phyloP scores from a whole-genome alignment of 2,113 vertebrate genomes.

The Amphiprion ocellaris region DNA sequence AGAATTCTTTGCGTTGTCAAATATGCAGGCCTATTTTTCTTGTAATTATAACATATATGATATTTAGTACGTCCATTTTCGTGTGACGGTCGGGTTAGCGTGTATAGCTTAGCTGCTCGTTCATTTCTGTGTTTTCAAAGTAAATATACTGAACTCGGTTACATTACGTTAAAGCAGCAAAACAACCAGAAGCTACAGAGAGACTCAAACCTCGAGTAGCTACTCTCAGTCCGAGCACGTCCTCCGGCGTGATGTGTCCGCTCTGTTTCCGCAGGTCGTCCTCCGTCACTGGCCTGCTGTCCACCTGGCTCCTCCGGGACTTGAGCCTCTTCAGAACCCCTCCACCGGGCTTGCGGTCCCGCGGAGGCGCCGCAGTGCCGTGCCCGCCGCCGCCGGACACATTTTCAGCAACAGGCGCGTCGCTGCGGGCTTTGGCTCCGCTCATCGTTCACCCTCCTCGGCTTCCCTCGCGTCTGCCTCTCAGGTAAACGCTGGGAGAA shows the following conservation, averaged over 20 bases:
- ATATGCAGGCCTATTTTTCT: neutral
- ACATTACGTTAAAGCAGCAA: neutral
- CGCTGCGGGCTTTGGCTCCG: conserved; percentile 86
- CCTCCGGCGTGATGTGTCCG: conserved; percentile 86
- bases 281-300: conserved; percentile 85
- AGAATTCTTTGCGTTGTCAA: conserved; percentile 8
- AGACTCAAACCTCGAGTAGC: conserved; percentile 86
- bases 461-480: neutral
- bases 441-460: conserved; percentile 81
- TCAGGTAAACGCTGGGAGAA: conserved; percentile 20
- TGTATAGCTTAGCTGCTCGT: no score
- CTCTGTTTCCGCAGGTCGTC: conserved; percentile 87
- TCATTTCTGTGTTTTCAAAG: neutral
- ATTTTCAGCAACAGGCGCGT: conserved; percentile 81
- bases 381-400: conserved; percentile 72
- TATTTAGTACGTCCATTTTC: no score
- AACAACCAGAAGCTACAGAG: neutral
- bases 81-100: no score
- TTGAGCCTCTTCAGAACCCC: conserved; percentile 88
- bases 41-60: neutral
- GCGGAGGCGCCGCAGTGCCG: conserved; percentile 53
- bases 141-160: no score
- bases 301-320: conserved; percentile 85
- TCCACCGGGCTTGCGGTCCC: conserved; percentile 81
- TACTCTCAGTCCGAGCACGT: conserved; percentile 88